A percentile compares a stretch with the other conserved stretches of the same genome.
Conservation (phyloP, 2,888 invertebrate species). For the Sepiola atlantica region DNA sequence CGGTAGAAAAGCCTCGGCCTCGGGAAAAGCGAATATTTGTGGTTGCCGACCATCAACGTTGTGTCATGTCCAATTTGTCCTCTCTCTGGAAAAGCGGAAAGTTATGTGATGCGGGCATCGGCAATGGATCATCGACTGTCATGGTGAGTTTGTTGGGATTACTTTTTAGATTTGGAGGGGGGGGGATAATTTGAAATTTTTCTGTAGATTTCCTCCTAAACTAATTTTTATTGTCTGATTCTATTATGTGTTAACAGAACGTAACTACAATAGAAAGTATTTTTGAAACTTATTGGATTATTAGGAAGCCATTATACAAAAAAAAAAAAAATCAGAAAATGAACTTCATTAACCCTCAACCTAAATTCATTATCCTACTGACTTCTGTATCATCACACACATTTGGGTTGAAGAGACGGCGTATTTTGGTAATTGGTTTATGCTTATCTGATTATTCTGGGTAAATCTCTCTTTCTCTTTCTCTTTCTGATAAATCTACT, state of each 20-base stretch:
- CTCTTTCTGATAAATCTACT: too few species aligned
- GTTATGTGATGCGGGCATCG: conserved; percentile 40
- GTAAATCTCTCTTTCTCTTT: too few species aligned
- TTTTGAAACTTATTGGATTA: too few species aligned
- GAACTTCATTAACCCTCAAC: too few species aligned
- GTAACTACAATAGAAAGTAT: neutral
- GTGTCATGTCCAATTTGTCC: conserved; percentile 41
- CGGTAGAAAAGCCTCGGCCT: conserved; percentile 42
- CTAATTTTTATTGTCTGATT: neutral
- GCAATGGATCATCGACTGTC: conserved; percentile 42
- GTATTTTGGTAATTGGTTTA: too few species aligned
- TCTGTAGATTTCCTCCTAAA: neutral
- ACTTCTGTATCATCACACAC: too few species aligned
- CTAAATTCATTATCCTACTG: too few species aligned
- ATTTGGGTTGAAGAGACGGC: too few species aligned
- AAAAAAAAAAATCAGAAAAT: too few species aligned
- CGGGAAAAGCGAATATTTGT: conserved; percentile 44
- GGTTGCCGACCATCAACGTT: conserved; percentile 40
- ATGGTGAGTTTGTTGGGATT: neutral
- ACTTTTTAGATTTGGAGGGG: neutral
- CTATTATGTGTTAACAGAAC: neutral
- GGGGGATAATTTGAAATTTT: neutral
- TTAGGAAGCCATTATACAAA: too few species aligned
- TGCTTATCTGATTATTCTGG: too few species aligned
- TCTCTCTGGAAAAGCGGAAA: conserved; percentile 45